A percentile compares a stretch with the other conserved stretches of the same genome.
These are phyloP conservation scores for Oscheius sp. DNA, from an alignment of 1,140 invertebrate species.

Conservation along the genomic window DNA sequence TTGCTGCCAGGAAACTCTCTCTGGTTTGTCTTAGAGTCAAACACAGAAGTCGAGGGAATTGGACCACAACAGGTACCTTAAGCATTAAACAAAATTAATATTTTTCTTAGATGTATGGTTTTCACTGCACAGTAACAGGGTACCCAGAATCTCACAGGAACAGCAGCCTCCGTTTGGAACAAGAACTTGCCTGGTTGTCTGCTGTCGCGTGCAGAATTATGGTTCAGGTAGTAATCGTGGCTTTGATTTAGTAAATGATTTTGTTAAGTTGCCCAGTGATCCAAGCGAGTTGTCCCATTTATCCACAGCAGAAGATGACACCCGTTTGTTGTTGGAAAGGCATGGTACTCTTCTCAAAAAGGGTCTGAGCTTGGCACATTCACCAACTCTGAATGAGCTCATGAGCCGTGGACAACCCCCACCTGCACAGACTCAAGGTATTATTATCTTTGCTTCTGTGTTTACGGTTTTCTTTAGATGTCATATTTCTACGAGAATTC, in stretches of 20 bases:
- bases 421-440: constrained; percentile 68
- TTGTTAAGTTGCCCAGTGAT: constrained; percentile 13
- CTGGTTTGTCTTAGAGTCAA: constrained; percentile 51
- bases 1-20: constrained; percentile 73
- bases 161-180: constrained; percentile 42
- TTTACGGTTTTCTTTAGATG: constrained; percentile 68
- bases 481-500: constrained; percentile 87
- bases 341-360: constrained; percentile 78
- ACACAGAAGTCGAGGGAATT: constrained; percentile 18
- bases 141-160: constrained; percentile 29
- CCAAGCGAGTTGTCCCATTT: constrained; percentile 20
- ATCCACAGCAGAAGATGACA: constrained; percentile 41
- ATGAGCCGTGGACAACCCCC: constrained; percentile 45
- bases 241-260: constrained; percentile 3
- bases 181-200: constrained; percentile 55
- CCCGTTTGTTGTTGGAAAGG: constrained; percentile 47
- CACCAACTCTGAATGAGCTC: constrained; percentile 82
- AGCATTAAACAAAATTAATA: neutral
- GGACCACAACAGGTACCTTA: neutral
- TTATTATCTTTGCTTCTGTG: constrained; percentile 72
- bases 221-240: constrained; percentile 38
- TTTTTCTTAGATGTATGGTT: constrained; percentile 49
- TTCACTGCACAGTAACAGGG: constrained; percentile 53
- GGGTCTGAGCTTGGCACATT: constrained; percentile 82
- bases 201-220: constrained; percentile 50